phyloP scores from a whole-genome alignment of 2,113 vertebrate species.

The Psittacula cyanocephala region DNA sequence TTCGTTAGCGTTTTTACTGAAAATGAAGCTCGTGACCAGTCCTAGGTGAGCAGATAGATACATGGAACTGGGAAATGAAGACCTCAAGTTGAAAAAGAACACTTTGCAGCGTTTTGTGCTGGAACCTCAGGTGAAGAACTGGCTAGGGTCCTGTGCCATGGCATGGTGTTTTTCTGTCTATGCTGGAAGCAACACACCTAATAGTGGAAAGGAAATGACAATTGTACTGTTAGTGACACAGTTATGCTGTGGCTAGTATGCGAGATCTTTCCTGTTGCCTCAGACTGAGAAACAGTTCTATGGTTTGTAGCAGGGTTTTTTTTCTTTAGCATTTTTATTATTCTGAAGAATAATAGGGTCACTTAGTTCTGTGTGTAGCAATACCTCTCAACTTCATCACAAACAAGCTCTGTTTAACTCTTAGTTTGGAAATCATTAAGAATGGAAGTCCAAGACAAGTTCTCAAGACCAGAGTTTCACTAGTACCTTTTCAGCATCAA shows the following conservation, averaged over 20 bases:
- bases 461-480: not conserved
- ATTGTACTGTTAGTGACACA: not conserved
- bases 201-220: not conserved
- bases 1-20: not conserved
- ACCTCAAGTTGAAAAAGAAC: not conserved
- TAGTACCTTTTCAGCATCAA: not conserved
- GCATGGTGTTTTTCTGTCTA: not conserved
- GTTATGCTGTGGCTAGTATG: not conserved
- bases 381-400: not conserved
- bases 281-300: not conserved
- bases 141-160: rapidly evolving
- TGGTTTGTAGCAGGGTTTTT: not conserved
- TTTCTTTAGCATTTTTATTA: not conserved
- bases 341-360: not conserved
- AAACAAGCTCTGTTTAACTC: not conserved
- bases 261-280: not conserved
- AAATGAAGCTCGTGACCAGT: not conserved
- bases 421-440: not conserved
- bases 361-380: rapidly evolving
- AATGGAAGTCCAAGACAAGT: not conserved
- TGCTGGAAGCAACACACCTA: not conserved
- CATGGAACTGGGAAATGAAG: not conserved
- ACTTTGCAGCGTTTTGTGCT: not conserved
- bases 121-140: not conserved
- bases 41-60: not conserved